Evolutionary conservation across 2,888 invertebrate genomes (phyloP), one percentile per base, ranked within the genome.

Genomic region (Neoscelio sp.): DNA sequence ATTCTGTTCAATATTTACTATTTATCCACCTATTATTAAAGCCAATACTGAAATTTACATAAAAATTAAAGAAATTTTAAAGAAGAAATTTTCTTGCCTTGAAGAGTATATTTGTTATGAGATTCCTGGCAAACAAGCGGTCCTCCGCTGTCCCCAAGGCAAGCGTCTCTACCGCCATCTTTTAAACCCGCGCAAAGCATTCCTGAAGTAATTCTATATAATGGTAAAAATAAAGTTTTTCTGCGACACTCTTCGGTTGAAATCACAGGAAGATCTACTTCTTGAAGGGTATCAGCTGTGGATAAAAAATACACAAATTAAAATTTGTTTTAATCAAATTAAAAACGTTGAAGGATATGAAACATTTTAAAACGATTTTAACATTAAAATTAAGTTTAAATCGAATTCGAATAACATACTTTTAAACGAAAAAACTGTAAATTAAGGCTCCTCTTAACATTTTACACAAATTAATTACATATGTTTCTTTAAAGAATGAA

Each of bases 161-260:
- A 96, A 1, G 96, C 96, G 89, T 96, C 96, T 35, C 95, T 92
- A 0, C 96, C 96, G 46, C 96, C 96, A 78, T 95, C 92, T 86
- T 95, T 95, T 85, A 94, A 94, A 13, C 96, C 96, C 50, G 96
- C 96, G 87, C 96, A 96, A 90, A 96, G 94, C 96, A 96, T 96
- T 87, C 95, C 94, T 65, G 95, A 94, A 0, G 96, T 96, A 67
- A 96, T 93, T 83, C 94, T 93, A 89, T 96, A 96, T 50, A 95
- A 91, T 10, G 95, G 95, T 82, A 96, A 91, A 84, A 95, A 94
- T 0, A 95, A 90, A 15, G 95, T 96, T 82, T 95, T 92, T 50
- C 94, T 94, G 17, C 95, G 92, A 85, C 96, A 96, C 87, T 96
- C 95, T 56, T 93, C 92, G 2, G 95, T 95, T 64, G 95, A 95